phyloP scores from a whole-genome alignment of 2,888 invertebrate genomes.

The Platycheirus albimanus region DNA sequence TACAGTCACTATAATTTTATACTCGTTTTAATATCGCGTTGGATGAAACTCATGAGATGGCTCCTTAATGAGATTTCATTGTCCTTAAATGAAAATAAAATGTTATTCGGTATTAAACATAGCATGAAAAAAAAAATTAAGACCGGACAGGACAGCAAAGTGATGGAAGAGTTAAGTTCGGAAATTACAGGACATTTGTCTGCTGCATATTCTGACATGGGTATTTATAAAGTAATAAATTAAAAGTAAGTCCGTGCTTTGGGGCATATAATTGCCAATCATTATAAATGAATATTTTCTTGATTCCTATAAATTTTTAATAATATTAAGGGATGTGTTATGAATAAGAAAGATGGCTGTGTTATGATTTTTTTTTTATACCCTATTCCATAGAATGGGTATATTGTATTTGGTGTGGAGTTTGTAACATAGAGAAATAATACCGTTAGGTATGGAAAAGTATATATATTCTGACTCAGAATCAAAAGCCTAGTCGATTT shows the following conservation, averaged over 20 bases:
- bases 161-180: conserved; percentile 47
- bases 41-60: conserved; percentile 20
- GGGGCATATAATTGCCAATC: conserved; percentile 25
- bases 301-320: not conserved
- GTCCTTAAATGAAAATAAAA: conserved; percentile 53
- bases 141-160: not conserved
- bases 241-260: conserved; percentile 11
- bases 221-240: conserved; percentile 11
- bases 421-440: no score
- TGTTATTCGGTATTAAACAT: conserved; percentile 32
- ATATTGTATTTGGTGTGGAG: no score
- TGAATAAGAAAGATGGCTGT: no score
- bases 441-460: no score
- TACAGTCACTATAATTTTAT: conserved; percentile 27
- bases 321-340: not conserved
- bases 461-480: no score
- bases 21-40: conserved; percentile 33
- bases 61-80: conserved; percentile 56
- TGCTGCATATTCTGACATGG: conserved; percentile 11
- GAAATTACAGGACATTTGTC: conserved; percentile 9
- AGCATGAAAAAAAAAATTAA: conserved; percentile 1
- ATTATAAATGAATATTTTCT: not conserved
- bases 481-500: no score
- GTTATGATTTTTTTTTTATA: no score
- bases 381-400: no score